A percentile compares a stretch with the other conserved stretches of the same genome.
phyloP scores from a whole-genome alignment of 2,797 vertebrate species.

The Peromyscus attwateri region DNA sequence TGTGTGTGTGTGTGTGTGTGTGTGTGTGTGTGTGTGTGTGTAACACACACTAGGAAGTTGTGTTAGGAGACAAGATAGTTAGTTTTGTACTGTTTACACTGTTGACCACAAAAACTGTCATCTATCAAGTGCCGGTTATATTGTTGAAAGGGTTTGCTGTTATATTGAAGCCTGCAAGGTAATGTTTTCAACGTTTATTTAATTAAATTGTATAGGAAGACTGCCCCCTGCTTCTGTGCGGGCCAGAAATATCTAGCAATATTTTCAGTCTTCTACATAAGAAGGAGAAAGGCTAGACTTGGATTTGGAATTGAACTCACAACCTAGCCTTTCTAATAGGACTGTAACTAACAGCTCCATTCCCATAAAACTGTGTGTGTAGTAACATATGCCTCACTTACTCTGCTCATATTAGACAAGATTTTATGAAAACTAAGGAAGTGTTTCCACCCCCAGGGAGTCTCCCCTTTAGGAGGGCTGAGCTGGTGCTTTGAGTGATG shows the following conservation, averaged over 20 bases:
- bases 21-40: too few species aligned
- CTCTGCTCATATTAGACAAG: background rate
- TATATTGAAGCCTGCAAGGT: background rate
- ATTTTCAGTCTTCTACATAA: background rate
- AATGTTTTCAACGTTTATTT: background rate
- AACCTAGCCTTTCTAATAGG: background rate
- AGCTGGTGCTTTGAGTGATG: background rate
- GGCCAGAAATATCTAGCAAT: background rate
- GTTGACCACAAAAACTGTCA: background rate
- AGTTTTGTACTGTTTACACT: background rate
- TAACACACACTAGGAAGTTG: background rate
- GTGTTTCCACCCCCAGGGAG: conserved; percentile 8
- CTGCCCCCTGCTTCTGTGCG: too few species aligned
- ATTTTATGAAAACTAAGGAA: background rate
- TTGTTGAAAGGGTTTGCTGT: background rate
- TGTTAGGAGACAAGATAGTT: background rate
- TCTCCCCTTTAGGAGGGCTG: background rate
- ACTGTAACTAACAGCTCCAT: background rate
- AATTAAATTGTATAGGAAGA: background rate
- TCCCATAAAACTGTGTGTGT: background rate
- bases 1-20: too few species aligned
- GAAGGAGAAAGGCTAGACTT: background rate
- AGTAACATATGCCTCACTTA: background rate
- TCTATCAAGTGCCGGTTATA: background rate
- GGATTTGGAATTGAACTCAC: background rate